Percentiles rank a stretch among this genome's conserved stretches.
phyloP scores from a whole-genome alignment of 2,113 vertebrate genomes.

The Thamnophis sirtalis region DNA sequence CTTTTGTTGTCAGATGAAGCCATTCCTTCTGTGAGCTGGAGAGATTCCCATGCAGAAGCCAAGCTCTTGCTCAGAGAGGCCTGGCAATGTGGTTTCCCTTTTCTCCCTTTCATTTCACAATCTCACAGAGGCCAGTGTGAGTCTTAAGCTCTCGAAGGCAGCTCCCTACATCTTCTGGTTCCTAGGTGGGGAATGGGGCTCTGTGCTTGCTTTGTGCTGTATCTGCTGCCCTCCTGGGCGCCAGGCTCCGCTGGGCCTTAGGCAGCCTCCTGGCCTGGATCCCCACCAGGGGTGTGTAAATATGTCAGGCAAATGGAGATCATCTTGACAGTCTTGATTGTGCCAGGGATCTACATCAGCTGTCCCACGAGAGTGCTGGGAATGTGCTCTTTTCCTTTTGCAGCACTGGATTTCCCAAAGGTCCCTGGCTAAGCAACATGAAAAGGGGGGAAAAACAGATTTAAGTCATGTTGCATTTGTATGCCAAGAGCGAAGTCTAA shows the following conservation, averaged over 20 bases:
- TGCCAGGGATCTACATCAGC: neutral
- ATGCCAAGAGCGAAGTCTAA: neutral
- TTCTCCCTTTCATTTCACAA: neutral
- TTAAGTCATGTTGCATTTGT: neutral
- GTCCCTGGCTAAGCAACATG: neutral
- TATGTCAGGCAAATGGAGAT: neutral
- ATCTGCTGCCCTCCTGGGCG: constrained; percentile 28
- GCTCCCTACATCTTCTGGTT: neutral
- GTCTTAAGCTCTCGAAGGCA: neutral
- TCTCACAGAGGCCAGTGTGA: neutral
- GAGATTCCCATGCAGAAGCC: neutral
- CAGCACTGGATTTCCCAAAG: neutral
- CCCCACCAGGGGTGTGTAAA: neutral
- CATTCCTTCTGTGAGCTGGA: neutral
- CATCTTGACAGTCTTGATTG: neutral
- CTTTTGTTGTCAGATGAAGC: constrained; percentile 12
- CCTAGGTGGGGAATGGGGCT: neutral
- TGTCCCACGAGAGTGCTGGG: neutral
- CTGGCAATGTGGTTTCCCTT: constrained; percentile 29
- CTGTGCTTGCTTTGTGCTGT: neutral
- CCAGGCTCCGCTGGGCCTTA: constrained; percentile 37
- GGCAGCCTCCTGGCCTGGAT: constrained; percentile 2
- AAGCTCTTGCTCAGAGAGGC: neutral
- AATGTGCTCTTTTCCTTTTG: neutral
- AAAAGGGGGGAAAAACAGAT: neutral